These are phyloP conservation scores for Caenorhabditis remanei DNA, from an alignment of 1,140 invertebrate species.

Conservation along the genomic window DNA sequence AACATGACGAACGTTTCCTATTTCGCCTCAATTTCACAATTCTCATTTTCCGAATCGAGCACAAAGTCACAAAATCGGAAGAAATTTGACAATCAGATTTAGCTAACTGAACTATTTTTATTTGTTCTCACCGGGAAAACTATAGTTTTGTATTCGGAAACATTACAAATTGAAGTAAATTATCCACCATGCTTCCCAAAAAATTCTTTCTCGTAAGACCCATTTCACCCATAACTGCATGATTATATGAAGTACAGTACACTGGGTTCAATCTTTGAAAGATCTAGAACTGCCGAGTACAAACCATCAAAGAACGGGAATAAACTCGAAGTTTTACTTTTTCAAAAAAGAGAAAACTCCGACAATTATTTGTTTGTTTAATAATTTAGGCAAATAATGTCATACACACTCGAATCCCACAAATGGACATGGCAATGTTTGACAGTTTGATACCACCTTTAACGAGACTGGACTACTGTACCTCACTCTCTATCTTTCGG, in stretches of 20 bases:
- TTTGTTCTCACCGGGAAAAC: too few relatives aligned
- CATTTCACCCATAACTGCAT: too few relatives aligned
- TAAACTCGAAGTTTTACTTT: not conserved
- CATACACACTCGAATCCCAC: not conserved
- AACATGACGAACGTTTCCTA: constrained; percentile 15
- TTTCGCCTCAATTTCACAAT: not conserved
- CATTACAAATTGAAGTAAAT: not conserved
- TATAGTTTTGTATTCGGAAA: not conserved
- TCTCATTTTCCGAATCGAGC: not conserved
- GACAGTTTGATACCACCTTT: constrained; percentile 1
- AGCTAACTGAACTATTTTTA: too few relatives aligned
- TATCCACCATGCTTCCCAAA: not conserved
- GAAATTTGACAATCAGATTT: not conserved
- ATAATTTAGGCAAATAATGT: too few relatives aligned
- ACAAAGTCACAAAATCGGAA: not conserved
- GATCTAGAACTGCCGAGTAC: not conserved
- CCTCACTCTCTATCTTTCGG: not conserved
- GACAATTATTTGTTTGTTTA: constrained; percentile 6
- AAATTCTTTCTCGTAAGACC: too few relatives aligned
- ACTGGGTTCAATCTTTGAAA: not conserved
- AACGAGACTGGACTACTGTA: not conserved
- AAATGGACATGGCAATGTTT: constrained; percentile 30
- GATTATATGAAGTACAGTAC: too few relatives aligned
- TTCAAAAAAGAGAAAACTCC: not conserved
- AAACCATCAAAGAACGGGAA: constrained; percentile 42